Evolutionary conservation across 2,888 invertebrate genomes (phyloP).

Genomic region (Diplolepis rosae): DNA sequence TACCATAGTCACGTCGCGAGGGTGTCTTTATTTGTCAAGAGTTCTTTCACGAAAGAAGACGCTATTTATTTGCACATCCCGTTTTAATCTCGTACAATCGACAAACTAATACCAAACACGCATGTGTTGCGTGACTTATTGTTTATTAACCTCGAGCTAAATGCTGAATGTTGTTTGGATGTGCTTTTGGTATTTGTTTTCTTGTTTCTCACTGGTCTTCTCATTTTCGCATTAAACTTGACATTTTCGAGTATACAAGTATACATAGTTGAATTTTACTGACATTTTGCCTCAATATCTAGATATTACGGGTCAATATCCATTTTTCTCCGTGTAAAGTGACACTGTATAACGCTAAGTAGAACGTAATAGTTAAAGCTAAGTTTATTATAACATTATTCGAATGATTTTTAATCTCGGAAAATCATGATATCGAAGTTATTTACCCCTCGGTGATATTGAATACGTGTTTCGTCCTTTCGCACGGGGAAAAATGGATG

Average conservation of each 20-base stretch:
- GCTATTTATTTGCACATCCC: conserved; percentile 21
- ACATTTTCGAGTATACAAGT: not conserved
- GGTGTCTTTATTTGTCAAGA: conserved; percentile 31
- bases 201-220: not conserved
- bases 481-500: too few relatives aligned
- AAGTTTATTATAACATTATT: too few relatives aligned
- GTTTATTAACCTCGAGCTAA: conserved; percentile 3
- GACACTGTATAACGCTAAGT: too few relatives aligned
- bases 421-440: too few relatives aligned
- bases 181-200: not conserved
- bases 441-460: too few relatives aligned
- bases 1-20: conserved; percentile 15
- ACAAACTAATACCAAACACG: not conserved
- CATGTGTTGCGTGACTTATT: not conserved
- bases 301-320: too few relatives aligned
- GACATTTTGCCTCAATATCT: too few relatives aligned
- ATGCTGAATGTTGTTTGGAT: not conserved
- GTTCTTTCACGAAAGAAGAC: conserved; percentile 25
- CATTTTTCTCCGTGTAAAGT: too few relatives aligned
- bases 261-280: too few relatives aligned
- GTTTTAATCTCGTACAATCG: conserved; percentile 20
- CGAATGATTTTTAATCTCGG: too few relatives aligned
- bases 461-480: too few relatives aligned
- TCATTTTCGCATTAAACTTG: not conserved
- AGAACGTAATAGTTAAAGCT: too few relatives aligned